A percentile compares a stretch with the other conserved stretches of the same genome.
These are phyloP conservation scores for Callosobruchus maculatus DNA, from an alignment of 2,888 invertebrate genomes.

Conservation along the genomic window DNA sequence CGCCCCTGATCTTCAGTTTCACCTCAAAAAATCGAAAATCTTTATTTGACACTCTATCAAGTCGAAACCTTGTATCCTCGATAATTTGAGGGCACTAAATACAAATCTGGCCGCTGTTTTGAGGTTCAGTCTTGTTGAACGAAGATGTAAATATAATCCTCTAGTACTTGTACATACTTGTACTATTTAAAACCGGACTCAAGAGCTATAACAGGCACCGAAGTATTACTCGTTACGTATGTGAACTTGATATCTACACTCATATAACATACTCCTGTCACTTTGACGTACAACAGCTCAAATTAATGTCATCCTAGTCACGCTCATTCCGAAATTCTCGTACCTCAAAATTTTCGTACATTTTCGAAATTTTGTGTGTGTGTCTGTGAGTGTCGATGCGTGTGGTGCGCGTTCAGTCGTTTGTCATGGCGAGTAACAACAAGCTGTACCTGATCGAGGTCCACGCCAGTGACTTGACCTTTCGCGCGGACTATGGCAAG, in stretches of 20 bases:
- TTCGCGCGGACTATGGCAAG: conserved; percentile 42
- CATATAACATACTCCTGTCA: background rate
- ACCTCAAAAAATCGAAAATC: no score
- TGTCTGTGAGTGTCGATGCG: conserved; percentile 10
- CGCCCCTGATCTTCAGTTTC: no score
- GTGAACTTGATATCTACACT: background rate
- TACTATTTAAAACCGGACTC: no score
- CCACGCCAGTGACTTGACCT: conserved; percentile 54
- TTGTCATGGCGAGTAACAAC: conserved; percentile 36
- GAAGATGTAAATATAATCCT: no score
- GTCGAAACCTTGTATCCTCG: no score
- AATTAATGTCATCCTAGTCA: background rate
- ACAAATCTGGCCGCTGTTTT: no score
- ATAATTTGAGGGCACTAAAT: no score
- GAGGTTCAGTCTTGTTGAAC: no score
- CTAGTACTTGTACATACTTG: no score
- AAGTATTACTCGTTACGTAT: no score
- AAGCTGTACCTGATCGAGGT: conserved; percentile 58
- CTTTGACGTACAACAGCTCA: background rate
- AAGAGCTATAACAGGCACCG: no score
- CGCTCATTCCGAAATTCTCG: background rate
- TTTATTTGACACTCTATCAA: no score
- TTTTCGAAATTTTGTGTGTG: conserved; percentile 12
- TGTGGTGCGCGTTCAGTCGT: conserved; percentile 3
- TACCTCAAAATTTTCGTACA: background rate